phyloP scores from a whole-genome alignment of 2,888 invertebrate species.

The Hirtodrosophila trivittata region DNA sequence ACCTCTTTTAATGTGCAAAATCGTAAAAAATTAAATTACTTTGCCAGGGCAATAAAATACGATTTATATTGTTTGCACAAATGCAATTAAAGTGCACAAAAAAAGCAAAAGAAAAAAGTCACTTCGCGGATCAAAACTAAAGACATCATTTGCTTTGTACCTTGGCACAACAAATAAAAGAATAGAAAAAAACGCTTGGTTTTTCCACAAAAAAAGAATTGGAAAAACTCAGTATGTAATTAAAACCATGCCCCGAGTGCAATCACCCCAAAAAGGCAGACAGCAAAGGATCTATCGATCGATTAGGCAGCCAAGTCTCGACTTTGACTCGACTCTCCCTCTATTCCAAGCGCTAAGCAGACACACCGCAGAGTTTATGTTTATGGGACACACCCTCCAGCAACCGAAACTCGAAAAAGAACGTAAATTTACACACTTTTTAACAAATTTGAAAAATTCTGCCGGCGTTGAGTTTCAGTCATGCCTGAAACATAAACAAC shows the following conservation, averaged over 20 bases:
- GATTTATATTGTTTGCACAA: constrained; percentile 76
- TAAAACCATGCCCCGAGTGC: constrained; percentile 62
- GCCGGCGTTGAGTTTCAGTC: constrained; percentile 68
- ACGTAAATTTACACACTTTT: constrained; percentile 77
- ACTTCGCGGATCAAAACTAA: constrained; percentile 58
- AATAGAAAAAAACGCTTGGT: constrained; percentile 48
- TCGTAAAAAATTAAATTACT: constrained; percentile 81
- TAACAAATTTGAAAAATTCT: constrained; percentile 73
- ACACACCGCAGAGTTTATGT: constrained; percentile 68
- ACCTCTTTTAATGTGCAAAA: constrained; percentile 75
- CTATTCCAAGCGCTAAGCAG: constrained; percentile 44
- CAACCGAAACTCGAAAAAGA: constrained; percentile 40
- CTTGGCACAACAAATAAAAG: constrained; percentile 51
- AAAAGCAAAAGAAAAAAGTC: constrained; percentile 54
- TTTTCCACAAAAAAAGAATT: constrained; percentile 48
- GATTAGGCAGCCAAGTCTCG: constrained; percentile 67
- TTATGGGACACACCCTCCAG: constrained; percentile 74
- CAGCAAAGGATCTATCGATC: constrained; percentile 63
- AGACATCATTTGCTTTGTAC: constrained; percentile 74
- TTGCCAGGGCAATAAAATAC: constrained; percentile 66
- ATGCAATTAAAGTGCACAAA: constrained; percentile 67
- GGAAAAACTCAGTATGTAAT: constrained; percentile 50
- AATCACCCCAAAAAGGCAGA: constrained; percentile 68
- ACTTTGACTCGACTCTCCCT: constrained; percentile 30
- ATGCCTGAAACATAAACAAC: constrained; percentile 78